Base-by-base conservation (phyloP, 2,113 vertebrate species). In the Cyprinodon tularosa region DNA sequence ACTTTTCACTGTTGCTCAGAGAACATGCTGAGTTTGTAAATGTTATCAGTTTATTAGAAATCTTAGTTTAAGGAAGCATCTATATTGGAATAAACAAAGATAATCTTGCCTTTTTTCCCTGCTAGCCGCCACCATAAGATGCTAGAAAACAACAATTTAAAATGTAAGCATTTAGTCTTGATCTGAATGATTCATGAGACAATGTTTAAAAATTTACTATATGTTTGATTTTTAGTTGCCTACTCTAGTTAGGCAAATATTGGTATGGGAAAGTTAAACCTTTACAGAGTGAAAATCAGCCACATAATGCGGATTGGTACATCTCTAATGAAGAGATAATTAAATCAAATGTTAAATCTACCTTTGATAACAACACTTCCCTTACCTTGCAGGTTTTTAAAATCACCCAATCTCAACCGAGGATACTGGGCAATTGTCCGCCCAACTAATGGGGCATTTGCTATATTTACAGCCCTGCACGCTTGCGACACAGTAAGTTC, bases 391-490 rank as follows among this genome's bases (percentile, higher is more conserved):
- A 68, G 66, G 66, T 68, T 68, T 50, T 53, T 68, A 68, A 68
- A 53, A 38, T 68, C 66, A 20, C 8, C 1, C 15, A 2, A 4
- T 53, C 66, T 68, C 4, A 45, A 68, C 7, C 14, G 4, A 4
- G 9, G 13, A 14, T 8, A 10, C 14, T 68, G 66, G 66, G 12
- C 66, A 53, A 68, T 68, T 0, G 66, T 68, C n/a, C 29, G 66
- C 10, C 66, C 66, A 50, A 68, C 66, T 36, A 68, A 68, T 17
- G 66, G 66, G 14, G 66, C 66, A 1, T 68, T 68, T 13, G 3
- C 66, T 17, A 4, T 68, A 13, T 68, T 68, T 36, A 37, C 48
- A 10, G 66, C 66, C 53, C 66, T 68, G 66, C 66, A 68, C 14
- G 37, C 47, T 5, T 68, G 66, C n/a, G 47, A 68, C 66, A 53